phyloP scores from a whole-genome alignment of 2,888 invertebrate species.

The Athalia rosae region DNA sequence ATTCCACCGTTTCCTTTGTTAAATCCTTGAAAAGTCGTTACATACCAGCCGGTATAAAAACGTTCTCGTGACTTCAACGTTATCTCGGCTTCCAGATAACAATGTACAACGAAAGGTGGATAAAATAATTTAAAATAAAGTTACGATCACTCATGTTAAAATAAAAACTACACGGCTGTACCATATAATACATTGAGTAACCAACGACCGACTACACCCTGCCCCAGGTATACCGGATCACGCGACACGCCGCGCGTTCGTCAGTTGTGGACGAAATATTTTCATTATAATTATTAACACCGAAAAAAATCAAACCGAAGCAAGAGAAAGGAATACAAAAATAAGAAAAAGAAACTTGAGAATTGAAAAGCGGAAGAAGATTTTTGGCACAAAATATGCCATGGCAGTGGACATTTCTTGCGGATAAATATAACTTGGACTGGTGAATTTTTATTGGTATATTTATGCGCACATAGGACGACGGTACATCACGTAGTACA shows the following conservation, averaged over 20 bases:
- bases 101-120: no score
- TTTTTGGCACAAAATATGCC: slow-evolving; percentile 5
- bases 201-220: no score
- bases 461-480: background rate
- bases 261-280: background rate
- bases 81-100: no score
- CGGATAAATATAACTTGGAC: background rate
- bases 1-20: no score
- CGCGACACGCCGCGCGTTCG: background rate
- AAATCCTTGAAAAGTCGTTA: no score
- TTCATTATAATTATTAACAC: background rate
- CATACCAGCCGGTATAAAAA: no score
- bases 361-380: background rate
- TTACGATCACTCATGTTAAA: no score
- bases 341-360: background rate
- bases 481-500: slow-evolving; percentile 8
- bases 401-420: background rate
- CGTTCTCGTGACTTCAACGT: no score
- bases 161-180: no score
- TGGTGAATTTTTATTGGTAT: slow-evolving; percentile 20
- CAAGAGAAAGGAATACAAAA: background rate
- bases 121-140: no score
- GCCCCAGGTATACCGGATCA: background rate
- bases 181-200: no score
- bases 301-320: background rate